Evolutionary conservation across 2,888 invertebrate genomes (phyloP), one percentile per base, ranked within the genome.

Genomic region (Drosophila mimica): DNA sequence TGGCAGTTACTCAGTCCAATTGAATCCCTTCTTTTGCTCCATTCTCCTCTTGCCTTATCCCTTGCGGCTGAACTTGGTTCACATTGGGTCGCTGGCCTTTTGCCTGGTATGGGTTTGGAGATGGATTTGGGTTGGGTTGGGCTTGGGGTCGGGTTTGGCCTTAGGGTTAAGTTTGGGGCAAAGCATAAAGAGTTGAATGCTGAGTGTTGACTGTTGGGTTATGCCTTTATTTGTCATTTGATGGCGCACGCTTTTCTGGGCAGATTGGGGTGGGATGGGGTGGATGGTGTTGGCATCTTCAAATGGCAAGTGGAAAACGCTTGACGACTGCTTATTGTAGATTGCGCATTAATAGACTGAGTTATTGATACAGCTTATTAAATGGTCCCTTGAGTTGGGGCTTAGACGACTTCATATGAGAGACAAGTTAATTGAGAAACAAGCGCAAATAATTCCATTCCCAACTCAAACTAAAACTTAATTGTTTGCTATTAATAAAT

Each of bases 201-300:
- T 56, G 66, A 66, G 68, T 70, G 74, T 70, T 74, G 79, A 66
- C 76, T 71, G 77, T 74, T 74, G 63, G 74, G 79, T 89, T 87
- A 85, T 85, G 89, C 89, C 84, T 88, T 88, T 88, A 85, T 89
- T 85, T 88, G 88, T 83, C 86, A 85, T 76, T 88, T 69, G 79
- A 70, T 61, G 67, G 59, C 72, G 63, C 82, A 76, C 72, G 70
- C 53, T 61, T 73, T 70, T 28, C 33, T 25, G 30, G 38, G 8
- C 3, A 30, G 9, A 2, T 25, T 46, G 46, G 46, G 15, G 8
- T 46, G 7, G 8, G 46, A 0, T 15, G 20, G 8, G 46, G 46
- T 4, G 20, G 7, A 13, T 15, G 46, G 20, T 4, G 46, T 15
- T 25, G 31, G 40, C 30, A 30, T 57, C 40, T 57, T 57, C 20